phyloP scores from a whole-genome alignment of 2,888 invertebrate species.

The Andrena bicolor region DNA sequence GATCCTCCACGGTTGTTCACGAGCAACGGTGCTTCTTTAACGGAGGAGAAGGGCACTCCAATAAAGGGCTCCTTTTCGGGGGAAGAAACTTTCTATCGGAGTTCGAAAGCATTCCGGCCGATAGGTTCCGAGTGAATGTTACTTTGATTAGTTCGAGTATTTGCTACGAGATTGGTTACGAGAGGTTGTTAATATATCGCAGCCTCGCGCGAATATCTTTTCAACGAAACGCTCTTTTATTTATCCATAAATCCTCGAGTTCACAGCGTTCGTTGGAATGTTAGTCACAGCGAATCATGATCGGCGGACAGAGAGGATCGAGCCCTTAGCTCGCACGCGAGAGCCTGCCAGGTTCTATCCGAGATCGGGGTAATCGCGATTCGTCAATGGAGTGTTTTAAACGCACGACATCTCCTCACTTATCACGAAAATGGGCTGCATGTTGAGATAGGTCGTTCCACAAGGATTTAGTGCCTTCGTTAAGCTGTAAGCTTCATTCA shows the following conservation, averaged over 20 bases:
- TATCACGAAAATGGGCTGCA: conserved; percentile 77
- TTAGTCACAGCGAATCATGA: too few species aligned
- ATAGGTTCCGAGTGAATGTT: conserved; percentile 3
- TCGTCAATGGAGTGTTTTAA: conserved; percentile 63
- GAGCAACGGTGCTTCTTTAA: conserved; percentile 36
- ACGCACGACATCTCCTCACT: conserved; percentile 68
- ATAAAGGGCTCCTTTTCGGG: conserved; percentile 37
- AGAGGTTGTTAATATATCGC: too few species aligned
- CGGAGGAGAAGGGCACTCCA: conserved; percentile 35
- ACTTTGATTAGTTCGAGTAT: conserved; percentile 5
- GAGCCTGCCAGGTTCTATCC: neutral
- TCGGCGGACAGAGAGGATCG: neutral
- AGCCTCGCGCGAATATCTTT: too few species aligned
- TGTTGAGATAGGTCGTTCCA: conserved; percentile 82
- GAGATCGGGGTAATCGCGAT: conserved; percentile 9
- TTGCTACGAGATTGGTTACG: too few species aligned
- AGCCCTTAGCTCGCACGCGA: too few species aligned
- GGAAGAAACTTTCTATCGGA: conserved; percentile 41
- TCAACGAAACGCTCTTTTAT: too few species aligned
- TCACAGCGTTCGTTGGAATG: neutral
- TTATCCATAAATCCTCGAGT: neutral
- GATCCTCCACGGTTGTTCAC: conserved; percentile 45
- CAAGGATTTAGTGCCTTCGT: conserved; percentile 83
- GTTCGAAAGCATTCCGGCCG: neutral
- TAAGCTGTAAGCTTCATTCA: conserved; percentile 84